Conservation (phyloP, 2,888 invertebrate genomes). For the Sarcophaga carnaria region DNA sequence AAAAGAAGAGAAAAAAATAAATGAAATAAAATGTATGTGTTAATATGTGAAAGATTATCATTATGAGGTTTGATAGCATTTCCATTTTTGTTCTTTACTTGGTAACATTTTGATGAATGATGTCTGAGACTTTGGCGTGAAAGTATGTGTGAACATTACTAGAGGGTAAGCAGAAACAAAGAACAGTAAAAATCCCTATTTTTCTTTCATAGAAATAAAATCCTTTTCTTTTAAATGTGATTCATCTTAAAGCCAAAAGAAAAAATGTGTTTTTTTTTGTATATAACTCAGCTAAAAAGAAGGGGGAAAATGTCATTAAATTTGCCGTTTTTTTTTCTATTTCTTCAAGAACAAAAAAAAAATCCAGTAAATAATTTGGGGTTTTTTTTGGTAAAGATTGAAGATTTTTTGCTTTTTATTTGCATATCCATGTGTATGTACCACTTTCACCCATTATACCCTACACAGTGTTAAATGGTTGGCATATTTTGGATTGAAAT, state of each 20-base stretch:
- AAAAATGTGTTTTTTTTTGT: neutral
- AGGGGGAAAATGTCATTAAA: constrained; percentile 1
- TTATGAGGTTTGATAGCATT: constrained; percentile 50
- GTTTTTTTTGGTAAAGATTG: neutral
- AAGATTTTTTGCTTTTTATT: neutral
- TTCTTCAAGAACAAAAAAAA: neutral
- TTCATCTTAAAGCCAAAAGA: neutral
- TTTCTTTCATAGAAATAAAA: constrained; percentile 43
- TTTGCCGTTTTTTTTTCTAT: neutral
- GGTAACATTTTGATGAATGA: constrained; percentile 59
- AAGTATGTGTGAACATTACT: constrained; percentile 45
- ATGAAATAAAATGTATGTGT: constrained; percentile 5
- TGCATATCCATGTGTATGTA: constrained; percentile 1
- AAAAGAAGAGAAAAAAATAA: neutral
- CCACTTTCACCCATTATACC: neutral
- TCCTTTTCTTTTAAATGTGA: constrained; percentile 27
- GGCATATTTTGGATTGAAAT: too few species aligned
- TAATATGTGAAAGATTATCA: constrained; percentile 49
- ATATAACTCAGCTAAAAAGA: constrained; percentile 25
- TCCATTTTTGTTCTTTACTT: neutral
- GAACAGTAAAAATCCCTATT: constrained; percentile 33
- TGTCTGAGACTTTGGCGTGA: constrained; percentile 50
- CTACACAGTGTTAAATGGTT: too few species aligned
- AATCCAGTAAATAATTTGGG: neutral
- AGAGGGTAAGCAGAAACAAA: neutral